A percentile compares a stretch with the other conserved stretches of the same genome.
These are phyloP conservation scores for Brachionus calyciflorus DNA, from an alignment of 1,140 invertebrate genomes.

Conservation along the genomic window DNA sequence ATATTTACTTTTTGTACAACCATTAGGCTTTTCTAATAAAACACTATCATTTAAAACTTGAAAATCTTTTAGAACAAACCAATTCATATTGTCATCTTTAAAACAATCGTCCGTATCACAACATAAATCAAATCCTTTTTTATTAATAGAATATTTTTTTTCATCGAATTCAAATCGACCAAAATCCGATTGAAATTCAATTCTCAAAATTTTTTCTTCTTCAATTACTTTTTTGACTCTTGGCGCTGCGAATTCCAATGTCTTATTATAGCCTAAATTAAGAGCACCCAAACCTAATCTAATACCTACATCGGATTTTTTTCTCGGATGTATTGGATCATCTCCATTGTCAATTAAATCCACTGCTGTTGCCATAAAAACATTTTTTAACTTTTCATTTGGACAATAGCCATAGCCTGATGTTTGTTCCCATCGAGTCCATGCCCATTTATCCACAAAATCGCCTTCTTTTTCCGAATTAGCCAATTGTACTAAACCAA, in stretches of 20 bases:
- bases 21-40: background rate
- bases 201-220: background rate
- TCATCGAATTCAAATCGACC: background rate
- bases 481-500: slow-evolving; percentile 57
- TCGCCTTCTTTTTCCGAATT: background rate
- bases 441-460: slow-evolving; percentile 48
- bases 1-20: background rate
- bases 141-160: background rate
- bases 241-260: background rate
- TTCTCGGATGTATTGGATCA: background rate
- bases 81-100: background rate
- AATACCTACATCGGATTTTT: background rate
- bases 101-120: background rate
- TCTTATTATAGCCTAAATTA: background rate
- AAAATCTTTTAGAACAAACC: background rate
- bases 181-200: background rate
- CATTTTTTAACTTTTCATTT: slow-evolving; percentile 51
- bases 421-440: slow-evolving; percentile 54
- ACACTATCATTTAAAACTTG: background rate
- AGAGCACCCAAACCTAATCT: background rate
- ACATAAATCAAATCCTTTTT: background rate
- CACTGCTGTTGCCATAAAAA: slow-evolving; percentile 57
- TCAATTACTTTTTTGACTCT: background rate
- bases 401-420: slow-evolving; percentile 52
- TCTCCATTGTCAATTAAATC: slow-evolving; percentile 51